These are phyloP conservation scores for Resseliella maxima DNA, from an alignment of 2,888 invertebrate species.

Conservation along the genomic window DNA sequence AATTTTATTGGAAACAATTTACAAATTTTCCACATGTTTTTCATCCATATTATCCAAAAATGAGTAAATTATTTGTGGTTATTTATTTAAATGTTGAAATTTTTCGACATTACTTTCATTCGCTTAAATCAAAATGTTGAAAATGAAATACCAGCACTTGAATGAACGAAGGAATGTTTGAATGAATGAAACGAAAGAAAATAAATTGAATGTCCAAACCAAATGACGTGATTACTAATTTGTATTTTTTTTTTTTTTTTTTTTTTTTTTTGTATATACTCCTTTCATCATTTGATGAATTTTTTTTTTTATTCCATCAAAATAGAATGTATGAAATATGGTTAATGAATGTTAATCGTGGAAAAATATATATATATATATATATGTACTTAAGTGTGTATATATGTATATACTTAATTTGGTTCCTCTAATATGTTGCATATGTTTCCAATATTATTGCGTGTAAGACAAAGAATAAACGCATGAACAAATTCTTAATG, in stretches of 20 bases:
- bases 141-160: neutral
- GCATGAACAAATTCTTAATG: neutral
- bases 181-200: slow-evolving; percentile 1
- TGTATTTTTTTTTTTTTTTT: neutral
- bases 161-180: neutral
- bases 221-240: slow-evolving; percentile 39
- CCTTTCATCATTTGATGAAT: neutral
- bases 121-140: neutral
- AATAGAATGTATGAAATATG: neutral
- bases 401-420: neutral
- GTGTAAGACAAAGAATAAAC: neutral
- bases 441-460: neutral
- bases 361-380: neutral
- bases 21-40: neutral
- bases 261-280: neutral
- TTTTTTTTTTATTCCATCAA: neutral
- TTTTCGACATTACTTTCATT: slow-evolving; percentile 14
- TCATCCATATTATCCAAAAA: neutral
- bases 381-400: neutral
- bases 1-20: neutral
- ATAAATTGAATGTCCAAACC: neutral
- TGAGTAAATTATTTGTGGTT: neutral
- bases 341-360: neutral
- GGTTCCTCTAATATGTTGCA: slow-evolving; percentile 3
- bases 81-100: neutral